A percentile compares a stretch with the other conserved stretches of the same genome.
Conservation (phyloP, 2,888 invertebrate species). For the Trissolcus japonicus region DNA sequence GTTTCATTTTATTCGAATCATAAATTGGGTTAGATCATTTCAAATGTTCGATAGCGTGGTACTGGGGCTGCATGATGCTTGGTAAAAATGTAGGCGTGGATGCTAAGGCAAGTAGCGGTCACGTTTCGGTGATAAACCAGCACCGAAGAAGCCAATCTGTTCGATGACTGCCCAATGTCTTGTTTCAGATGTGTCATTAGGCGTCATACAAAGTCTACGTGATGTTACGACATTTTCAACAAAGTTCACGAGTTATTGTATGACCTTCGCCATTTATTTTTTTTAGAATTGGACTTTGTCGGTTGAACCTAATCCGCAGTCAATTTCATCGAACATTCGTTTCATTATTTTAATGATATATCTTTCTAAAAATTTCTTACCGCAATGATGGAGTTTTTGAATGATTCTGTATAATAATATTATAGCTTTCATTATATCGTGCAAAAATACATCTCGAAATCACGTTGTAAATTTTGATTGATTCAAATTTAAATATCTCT, state of each 20-base stretch:
- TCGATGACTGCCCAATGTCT: constrained; percentile 48
- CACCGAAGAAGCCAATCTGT: constrained; percentile 58
- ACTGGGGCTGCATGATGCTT: not conserved
- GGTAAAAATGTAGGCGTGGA: constrained; percentile 24
- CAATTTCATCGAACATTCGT: constrained; percentile 2
- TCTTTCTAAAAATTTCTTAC: no score
- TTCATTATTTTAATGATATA: constrained; percentile 8
- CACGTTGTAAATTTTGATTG: constrained; percentile 13
- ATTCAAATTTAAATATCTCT: constrained; percentile 21
- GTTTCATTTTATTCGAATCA: no score
- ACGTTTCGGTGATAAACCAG: constrained; percentile 61
- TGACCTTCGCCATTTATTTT: constrained; percentile 30
- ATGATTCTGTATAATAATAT: no score
- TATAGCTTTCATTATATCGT: no score
- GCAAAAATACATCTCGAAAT: not conserved
- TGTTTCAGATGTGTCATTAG: constrained; percentile 51
- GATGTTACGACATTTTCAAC: constrained; percentile 43
- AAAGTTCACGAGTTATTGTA: constrained; percentile 41
- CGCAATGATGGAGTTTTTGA: no score
- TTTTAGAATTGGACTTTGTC: constrained; percentile 13
- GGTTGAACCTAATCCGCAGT: constrained; percentile 16
- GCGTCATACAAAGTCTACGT: constrained; percentile 50
- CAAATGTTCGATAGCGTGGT: not conserved
- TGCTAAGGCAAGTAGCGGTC: constrained; percentile 63
- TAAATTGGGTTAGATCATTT: constrained; percentile 6